Evolutionary conservation across 2,797 vertebrate genomes (phyloP), one percentile per base, ranked within the genome.

Genomic region (Anableps anableps): DNA sequence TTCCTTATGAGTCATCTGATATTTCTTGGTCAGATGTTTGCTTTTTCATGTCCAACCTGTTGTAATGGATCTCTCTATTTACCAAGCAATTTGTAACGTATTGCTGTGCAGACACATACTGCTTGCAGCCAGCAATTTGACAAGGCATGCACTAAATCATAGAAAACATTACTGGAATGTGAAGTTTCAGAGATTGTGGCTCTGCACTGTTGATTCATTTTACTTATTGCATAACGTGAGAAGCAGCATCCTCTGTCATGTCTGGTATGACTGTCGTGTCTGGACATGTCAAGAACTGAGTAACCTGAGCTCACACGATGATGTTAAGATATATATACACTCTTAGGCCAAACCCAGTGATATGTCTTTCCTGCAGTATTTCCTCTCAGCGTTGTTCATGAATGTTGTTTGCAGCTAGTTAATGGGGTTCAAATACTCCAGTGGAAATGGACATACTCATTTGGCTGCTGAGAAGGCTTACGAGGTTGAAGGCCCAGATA

Each of bases 361-460:
- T 62, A 7, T 76, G 5, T 72, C 5, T 34, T 45, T 9, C n/a
- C 26, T 29, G 10, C 48, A 47, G 41, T 16, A 81, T 84, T 92
- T 93, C 86, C 88, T 86, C 47, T 77, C 26, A 5, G 68, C 68
- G 19, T 11, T 66, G 29, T 73, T 86, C 91, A 88, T 90, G 76
- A 83, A 17, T 13, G n/a, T 64, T 38, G 60, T 43, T 77, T 58
- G 75, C 29, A 55, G 9, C 53, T 29, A 7, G 58, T 75, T 85
- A 87, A 88, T 91, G 77, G 81, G 64, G 73, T 79, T 45, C 62
- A 80, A 85, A 91, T 79, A 75, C 70, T 78, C 9, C 50, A 31
- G 76, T 80, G 90, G 87, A 93, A 92, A 92, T 91, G 82, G 76
- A 16, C 21, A 48, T 73, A 74, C 71, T 83, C 1, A 80, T 87